These are phyloP conservation scores for Nemapogon koenigi DNA, from an alignment of 2,888 invertebrate genomes.

Conservation along the genomic window DNA sequence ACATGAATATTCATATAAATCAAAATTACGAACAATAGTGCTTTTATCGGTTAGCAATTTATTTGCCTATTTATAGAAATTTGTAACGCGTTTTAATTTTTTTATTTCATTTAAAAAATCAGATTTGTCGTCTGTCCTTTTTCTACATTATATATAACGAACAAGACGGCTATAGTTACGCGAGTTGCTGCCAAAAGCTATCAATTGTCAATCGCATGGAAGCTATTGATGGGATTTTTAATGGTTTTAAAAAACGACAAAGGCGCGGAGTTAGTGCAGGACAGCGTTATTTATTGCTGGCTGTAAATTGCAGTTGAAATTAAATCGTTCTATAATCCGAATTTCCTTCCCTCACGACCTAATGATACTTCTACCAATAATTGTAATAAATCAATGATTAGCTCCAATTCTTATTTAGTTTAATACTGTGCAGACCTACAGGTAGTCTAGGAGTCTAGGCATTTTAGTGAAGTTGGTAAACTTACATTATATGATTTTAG, in stretches of 20 bases:
- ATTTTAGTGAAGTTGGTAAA: too few relatives aligned
- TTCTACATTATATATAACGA: conserved; percentile 20
- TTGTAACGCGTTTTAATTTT: conserved; percentile 50
- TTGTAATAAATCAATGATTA: conserved; percentile 33
- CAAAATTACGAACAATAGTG: conserved; percentile 49
- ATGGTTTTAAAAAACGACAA: conserved; percentile 55
- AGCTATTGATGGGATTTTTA: conserved; percentile 58
- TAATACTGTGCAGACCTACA: too few relatives aligned
- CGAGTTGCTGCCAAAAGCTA: conserved; percentile 36
- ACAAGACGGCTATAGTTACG: conserved; percentile 27
- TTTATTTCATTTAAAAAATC: conserved; percentile 22
- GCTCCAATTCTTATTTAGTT: too few relatives aligned
- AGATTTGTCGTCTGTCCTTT: background rate
- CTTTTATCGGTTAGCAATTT: conserved; percentile 57
- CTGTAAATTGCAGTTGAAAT: conserved; percentile 58
- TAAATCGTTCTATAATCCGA: conserved; percentile 48
- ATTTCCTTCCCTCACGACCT: conserved; percentile 30
- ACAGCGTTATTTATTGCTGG: conserved; percentile 46
- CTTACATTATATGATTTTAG: too few relatives aligned
- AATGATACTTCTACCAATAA: conserved; percentile 24
- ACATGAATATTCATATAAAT: conserved; percentile 65
- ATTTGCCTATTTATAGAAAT: conserved; percentile 62
- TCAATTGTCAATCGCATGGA: conserved; percentile 38
- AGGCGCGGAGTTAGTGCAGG: conserved; percentile 40
- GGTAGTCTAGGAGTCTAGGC: too few relatives aligned